A percentile compares a stretch with the other conserved stretches of the same genome.
These are phyloP conservation scores for Cyclargus thomasi DNA, from an alignment of 1,140 invertebrate genomes.

Conservation along the genomic window DNA sequence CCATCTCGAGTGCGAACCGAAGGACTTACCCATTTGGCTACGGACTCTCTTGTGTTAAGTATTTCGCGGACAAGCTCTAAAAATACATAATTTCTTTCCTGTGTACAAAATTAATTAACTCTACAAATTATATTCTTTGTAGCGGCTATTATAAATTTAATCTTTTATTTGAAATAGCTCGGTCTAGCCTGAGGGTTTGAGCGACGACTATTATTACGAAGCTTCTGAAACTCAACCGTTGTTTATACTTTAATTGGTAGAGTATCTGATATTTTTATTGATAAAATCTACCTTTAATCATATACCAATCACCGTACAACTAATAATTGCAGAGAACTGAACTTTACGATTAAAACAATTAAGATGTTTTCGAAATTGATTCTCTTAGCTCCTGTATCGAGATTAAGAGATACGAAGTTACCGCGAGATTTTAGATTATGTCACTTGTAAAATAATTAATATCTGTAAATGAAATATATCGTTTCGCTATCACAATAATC, in stretches of 20 bases:
- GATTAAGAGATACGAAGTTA: neutral
- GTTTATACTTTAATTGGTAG: slow-evolving; percentile 35
- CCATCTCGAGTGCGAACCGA: too few relatives aligned
- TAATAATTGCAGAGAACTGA: neutral
- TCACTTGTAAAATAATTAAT: neutral
- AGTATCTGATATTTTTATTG: slow-evolving; percentile 10
- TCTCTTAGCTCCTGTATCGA: neutral
- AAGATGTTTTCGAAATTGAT: slow-evolving; percentile 8
- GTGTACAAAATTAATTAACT: neutral
- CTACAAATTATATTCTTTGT: neutral
- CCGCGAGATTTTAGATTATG: neutral
- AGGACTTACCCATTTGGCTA: too few relatives aligned
- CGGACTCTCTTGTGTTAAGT: too few relatives aligned
- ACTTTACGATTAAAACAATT: slow-evolving; percentile 2
- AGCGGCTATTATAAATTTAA: neutral
- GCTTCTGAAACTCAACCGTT: slow-evolving; percentile 50
- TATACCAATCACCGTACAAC: neutral
- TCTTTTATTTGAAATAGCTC: slow-evolving; percentile 7
- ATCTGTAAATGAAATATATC: too few relatives aligned
- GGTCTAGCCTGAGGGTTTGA: slow-evolving; percentile 33
- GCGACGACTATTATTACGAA: slow-evolving; percentile 52
- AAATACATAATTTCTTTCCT: neutral
- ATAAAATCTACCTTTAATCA: slow-evolving; percentile 4
- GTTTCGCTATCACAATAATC: too few relatives aligned
- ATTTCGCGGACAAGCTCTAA: too few relatives aligned